phyloP scores from a whole-genome alignment of 2,888 invertebrate species.

The Cyrtodaria siliqua region DNA sequence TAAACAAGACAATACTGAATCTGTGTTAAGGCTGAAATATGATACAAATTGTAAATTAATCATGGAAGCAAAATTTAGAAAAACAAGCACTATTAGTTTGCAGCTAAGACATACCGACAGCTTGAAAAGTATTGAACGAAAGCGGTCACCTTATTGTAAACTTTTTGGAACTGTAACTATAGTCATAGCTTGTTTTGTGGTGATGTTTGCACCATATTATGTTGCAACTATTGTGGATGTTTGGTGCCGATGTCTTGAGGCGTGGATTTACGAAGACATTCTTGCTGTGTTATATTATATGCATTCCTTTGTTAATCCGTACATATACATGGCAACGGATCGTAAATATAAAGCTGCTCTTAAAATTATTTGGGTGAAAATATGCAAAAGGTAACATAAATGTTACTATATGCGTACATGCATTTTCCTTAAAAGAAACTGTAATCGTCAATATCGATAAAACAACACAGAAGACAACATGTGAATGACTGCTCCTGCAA shows the following conservation, averaged over 20 bases:
- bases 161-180: conserved; percentile 70
- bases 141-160: conserved; percentile 52
- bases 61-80: not conserved
- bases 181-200: conserved; percentile 65
- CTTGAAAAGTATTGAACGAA: conserved; percentile 21
- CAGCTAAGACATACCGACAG: conserved; percentile 22
- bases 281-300: conserved; percentile 67
- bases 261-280: conserved; percentile 71
- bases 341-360: conserved; percentile 65
- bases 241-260: conserved; percentile 64
- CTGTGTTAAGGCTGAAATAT: not conserved
- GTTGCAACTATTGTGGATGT: conserved; percentile 64
- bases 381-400: no score
- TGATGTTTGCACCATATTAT: conserved; percentile 74
- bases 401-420: no score
- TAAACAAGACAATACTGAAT: not conserved
- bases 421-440: no score
- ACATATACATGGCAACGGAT: conserved; percentile 73
- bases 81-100: not conserved
- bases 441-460: no score
- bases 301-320: conserved; percentile 74
- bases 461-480: no score
- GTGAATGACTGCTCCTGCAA: no score
- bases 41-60: no score
- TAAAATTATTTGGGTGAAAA: conserved; percentile 34